Conservation (phyloP, 37 sponge, comb jelly and placozoan species). For the Dysidea cf. avara region DNA sequence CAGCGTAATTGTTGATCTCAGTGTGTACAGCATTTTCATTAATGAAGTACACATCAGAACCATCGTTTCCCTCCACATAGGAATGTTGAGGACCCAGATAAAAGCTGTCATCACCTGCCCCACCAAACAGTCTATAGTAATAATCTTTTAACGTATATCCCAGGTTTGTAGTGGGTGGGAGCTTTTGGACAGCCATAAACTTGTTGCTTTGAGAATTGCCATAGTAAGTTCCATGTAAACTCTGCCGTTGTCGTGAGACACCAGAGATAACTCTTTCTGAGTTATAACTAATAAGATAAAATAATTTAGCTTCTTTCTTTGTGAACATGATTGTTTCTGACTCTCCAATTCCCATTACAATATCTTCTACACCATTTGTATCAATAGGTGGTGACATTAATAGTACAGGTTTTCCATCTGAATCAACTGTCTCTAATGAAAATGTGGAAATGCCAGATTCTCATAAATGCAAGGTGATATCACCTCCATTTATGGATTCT, state of each 20-base stretch:
- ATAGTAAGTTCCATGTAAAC: constrained; percentile 17
- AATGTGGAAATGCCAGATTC: constrained; percentile 1
- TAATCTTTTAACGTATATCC: neutral
- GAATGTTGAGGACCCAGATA: no score
- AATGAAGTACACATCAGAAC: neutral
- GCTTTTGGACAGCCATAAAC: neutral
- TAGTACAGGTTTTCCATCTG: neutral
- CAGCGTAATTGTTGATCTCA: no score
- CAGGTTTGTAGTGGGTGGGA: neutral
- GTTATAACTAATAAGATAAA: neutral
- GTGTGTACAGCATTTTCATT: neutral
- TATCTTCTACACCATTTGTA: constrained; percentile 13
- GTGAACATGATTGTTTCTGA: neutral
- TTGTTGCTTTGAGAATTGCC: no score
- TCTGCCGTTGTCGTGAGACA: no score
- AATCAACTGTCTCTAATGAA: constrained; percentile 1
- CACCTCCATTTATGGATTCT: constrained; percentile 27
- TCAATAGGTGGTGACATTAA: neutral
- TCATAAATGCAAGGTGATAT: constrained; percentile 19
- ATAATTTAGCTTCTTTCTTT: neutral
- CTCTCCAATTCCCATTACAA: no score
- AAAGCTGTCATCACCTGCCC: neutral
- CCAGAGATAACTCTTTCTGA: neutral
- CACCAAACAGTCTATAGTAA: neutral
- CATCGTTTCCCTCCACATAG: no score